Percentiles rank a stretch among this genome's conserved stretches.
Conservation (phyloP, 2,888 invertebrate species). For the Diaphora mendica region DNA sequence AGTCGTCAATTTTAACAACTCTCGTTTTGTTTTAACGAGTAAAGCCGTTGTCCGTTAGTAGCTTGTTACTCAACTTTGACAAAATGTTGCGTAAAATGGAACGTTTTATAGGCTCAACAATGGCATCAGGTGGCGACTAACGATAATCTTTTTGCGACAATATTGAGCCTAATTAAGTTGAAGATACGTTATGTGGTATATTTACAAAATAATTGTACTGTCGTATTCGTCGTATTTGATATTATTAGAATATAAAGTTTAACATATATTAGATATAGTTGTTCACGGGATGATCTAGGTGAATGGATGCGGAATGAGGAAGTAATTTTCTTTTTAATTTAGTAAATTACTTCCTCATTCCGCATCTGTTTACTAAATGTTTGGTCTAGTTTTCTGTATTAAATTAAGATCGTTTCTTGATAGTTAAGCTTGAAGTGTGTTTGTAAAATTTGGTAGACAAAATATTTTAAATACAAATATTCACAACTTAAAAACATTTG, state of each 20-base stretch:
- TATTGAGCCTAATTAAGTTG: neutral
- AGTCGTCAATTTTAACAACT: constrained; percentile 44
- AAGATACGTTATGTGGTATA: neutral
- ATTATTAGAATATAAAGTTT: too few species aligned
- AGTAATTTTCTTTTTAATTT: too few species aligned
- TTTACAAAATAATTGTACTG: too few species aligned
- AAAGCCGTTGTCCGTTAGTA: constrained; percentile 38
- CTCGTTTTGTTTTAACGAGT: constrained; percentile 45
- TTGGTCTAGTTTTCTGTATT: neutral
- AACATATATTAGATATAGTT: too few species aligned
- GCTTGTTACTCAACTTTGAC: constrained; percentile 46
- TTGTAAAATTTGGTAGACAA: neutral
- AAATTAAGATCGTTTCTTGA: neutral
- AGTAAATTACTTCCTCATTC: too few species aligned
- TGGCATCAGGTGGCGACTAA: constrained; percentile 23
- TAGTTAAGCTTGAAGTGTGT: neutral
- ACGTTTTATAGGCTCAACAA: constrained; percentile 41
- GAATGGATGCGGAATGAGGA: too few species aligned
- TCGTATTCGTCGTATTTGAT: too few species aligned
- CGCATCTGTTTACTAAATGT: constrained; percentile 14
- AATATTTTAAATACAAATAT: neutral
- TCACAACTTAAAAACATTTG: too few species aligned
- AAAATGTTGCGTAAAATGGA: constrained; percentile 45
- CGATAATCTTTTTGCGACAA: neutral
- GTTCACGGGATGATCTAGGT: too few species aligned